phyloP scores from a whole-genome alignment of 2,797 vertebrate species.

The Psittacula derbiana region DNA sequence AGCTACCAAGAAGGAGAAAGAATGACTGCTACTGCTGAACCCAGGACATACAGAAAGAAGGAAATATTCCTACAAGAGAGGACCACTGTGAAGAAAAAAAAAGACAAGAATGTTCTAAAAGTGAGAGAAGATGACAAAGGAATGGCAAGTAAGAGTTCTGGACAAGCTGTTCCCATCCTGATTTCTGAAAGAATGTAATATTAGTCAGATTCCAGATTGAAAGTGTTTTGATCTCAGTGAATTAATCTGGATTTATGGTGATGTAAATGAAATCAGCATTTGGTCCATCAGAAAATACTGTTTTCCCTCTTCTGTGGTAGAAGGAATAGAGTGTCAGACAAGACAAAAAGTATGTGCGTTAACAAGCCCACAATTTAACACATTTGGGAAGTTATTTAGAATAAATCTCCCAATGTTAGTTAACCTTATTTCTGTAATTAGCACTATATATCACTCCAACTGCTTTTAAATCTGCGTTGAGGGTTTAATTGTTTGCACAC shows the following conservation, averaged over 20 bases:
- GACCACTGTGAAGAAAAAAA: fast-evolving
- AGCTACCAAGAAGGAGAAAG: too few relatives aligned
- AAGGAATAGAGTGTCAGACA: neutral
- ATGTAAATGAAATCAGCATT: neutral
- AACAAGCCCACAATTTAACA: neutral
- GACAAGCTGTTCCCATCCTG: neutral
- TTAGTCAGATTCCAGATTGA: neutral
- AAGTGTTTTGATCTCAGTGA: neutral
- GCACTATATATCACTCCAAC: neutral
- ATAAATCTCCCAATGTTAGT: neutral
- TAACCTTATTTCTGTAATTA: neutral
- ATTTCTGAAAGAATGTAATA: neutral
- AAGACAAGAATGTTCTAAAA: neutral
- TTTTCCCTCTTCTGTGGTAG: neutral
- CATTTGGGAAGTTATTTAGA: neutral
- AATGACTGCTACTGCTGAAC: too few relatives aligned
- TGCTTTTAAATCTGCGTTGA: neutral
- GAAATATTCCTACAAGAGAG: neutral
- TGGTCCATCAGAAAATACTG: neutral
- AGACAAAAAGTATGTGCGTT: neutral
- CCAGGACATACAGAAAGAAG: neutral
- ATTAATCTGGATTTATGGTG: neutral
- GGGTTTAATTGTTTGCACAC: neutral
- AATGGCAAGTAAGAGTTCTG: neutral
- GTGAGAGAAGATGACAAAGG: neutral